A percentile compares a stretch with the other conserved stretches of the same genome.
Evolutionary conservation across 2,113 vertebrate genomes (phyloP).

Genomic region (Macrotus californicus): DNA sequence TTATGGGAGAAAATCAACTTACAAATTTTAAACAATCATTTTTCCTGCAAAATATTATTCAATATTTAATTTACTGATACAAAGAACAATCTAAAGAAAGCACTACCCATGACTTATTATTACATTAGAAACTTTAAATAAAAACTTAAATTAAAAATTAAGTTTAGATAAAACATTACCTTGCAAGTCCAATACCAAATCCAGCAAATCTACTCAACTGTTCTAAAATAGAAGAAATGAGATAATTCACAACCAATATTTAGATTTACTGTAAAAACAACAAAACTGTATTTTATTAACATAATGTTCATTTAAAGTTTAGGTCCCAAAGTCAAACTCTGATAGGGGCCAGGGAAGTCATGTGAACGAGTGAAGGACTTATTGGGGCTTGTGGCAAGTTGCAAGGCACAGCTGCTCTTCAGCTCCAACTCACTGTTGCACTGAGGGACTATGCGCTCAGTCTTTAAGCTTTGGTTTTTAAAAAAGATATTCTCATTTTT

Average conservation of each 20-base stretch:
- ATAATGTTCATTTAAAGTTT: neutral
- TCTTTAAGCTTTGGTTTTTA: neutral
- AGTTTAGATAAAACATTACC: constrained; percentile 80
- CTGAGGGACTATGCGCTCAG: neutral
- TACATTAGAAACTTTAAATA: constrained; percentile 29
- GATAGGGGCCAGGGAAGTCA: neutral
- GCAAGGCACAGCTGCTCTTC: neutral
- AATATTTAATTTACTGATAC: neutral
- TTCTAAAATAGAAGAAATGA: constrained; percentile 81
- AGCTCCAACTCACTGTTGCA: neutral
- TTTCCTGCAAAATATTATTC: neutral
- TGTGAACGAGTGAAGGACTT: neutral
- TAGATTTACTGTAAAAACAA: neutral
- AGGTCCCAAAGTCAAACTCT: neutral
- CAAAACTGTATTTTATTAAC: neutral
- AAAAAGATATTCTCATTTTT: neutral
- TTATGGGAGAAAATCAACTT: neutral
- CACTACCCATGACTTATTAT: neutral
- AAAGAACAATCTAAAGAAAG: constrained; percentile 17
- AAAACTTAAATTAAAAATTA: neutral
- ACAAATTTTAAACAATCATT: constrained; percentile 6
- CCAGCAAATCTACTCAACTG: constrained; percentile 92
- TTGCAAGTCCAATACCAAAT: constrained; percentile 93
- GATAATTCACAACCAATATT: constrained; percentile 55
- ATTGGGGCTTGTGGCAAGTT: neutral